Evolutionary conservation across 2,797 vertebrate species (phyloP).

Genomic region (Cryptoprocta ferox): DNA sequence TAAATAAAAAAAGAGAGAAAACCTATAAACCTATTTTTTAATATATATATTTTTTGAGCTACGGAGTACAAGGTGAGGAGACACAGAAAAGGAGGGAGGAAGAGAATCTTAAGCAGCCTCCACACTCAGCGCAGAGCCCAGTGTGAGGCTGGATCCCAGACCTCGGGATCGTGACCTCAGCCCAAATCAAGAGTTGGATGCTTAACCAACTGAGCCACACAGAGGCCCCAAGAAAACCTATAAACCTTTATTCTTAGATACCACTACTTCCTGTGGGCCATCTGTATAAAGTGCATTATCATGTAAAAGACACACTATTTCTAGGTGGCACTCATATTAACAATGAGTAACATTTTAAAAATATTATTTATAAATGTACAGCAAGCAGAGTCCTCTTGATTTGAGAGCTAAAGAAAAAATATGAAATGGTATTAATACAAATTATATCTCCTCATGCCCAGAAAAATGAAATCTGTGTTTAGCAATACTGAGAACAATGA

Average conservation of each 20-base stretch:
- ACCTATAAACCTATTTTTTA: no score
- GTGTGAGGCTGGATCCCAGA: no score
- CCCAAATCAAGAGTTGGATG: no score
- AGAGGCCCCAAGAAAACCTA: not conserved
- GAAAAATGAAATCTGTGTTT: conserved; percentile 49
- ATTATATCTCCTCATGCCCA: not conserved
- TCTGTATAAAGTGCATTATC: not conserved
- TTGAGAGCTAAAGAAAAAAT: conserved; percentile 51
- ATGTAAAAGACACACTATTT: not conserved
- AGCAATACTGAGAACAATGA: conserved; percentile 22
- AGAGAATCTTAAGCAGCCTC: no score
- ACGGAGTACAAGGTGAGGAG: no score
- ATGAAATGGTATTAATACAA: conserved; percentile 42
- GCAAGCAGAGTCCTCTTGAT: conserved; percentile 25
- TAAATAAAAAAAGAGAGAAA: not conserved
- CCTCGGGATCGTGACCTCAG: no score
- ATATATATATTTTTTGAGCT: no score
- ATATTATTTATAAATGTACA: conserved; percentile 21
- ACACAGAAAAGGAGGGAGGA: no score
- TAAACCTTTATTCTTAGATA: conserved; percentile 9
- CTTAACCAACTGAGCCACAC: no score
- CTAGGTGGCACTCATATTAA: not conserved
- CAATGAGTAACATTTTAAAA: not conserved
- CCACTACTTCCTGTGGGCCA: not conserved
- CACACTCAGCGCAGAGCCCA: no score